Conservation (phyloP, 1,140 invertebrate species). For the Ganaspis sp. region DNA sequence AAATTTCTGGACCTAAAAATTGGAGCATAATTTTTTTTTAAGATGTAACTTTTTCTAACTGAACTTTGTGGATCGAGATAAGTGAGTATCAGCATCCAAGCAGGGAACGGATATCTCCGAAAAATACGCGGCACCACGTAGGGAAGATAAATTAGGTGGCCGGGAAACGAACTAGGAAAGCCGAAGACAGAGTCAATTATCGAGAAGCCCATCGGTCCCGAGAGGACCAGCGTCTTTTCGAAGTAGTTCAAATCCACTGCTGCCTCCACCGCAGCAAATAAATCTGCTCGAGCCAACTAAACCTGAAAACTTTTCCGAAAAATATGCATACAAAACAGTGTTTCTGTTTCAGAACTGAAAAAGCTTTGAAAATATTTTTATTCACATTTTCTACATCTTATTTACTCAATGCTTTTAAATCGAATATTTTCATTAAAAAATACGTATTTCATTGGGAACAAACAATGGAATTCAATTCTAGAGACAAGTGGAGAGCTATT, state of each 20-base stretch:
- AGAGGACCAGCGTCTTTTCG: conserved; percentile 35
- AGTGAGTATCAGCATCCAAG: background rate
- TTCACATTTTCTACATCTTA: background rate
- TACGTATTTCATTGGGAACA: background rate
- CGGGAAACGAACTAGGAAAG: conserved; percentile 34
- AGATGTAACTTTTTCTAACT: background rate
- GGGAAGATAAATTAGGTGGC: conserved; percentile 39
- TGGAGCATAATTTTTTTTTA: too few relatives aligned
- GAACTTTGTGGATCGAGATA: background rate
- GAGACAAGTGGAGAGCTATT: background rate
- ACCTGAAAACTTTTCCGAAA: background rate
- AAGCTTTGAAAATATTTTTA: background rate
- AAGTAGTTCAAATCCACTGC: conserved; percentile 43
- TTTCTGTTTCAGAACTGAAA: background rate
- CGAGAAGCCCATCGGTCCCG: conserved; percentile 46
- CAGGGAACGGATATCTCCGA: conserved; percentile 2
- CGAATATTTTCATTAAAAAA: background rate
- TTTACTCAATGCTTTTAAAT: background rate
- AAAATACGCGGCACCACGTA: conserved; percentile 39
- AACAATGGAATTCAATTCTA: background rate
- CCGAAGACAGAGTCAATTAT: conserved; percentile 52
- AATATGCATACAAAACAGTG: background rate
- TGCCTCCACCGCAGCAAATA: background rate
- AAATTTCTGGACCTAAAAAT: too few relatives aligned
- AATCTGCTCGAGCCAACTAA: background rate